phyloP scores from a whole-genome alignment of 2,113 vertebrate species.

The Coturnix japonica region DNA sequence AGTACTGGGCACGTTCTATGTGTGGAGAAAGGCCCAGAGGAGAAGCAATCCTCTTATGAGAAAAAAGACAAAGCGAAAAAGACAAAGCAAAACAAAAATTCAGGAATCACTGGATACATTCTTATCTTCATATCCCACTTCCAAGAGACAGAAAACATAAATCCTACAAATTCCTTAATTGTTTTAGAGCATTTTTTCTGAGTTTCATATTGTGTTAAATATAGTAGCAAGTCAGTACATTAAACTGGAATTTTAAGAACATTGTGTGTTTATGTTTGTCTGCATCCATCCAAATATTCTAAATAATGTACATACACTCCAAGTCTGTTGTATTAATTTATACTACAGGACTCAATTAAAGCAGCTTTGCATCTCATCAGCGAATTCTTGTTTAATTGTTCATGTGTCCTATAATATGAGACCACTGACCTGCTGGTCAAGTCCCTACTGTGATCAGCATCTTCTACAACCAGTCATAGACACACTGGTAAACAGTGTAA shows the following conservation, averaged over 20 bases:
- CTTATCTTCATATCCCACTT: not conserved
- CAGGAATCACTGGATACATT: not conserved
- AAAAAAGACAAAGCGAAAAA: not conserved
- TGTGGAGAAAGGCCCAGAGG: not conserved
- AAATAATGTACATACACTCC: not conserved
- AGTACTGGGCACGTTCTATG: not conserved
- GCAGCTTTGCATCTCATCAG: not conserved
- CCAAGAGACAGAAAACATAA: not conserved
- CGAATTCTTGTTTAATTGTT: not conserved
- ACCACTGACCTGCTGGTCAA: not conserved
- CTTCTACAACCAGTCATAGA: not conserved
- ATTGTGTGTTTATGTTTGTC: not conserved
- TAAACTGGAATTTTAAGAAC: not conserved
- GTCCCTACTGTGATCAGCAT: accelerated
- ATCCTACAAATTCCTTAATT: not conserved
- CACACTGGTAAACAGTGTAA: not conserved
- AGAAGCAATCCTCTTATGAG: not conserved
- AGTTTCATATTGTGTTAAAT: not conserved
- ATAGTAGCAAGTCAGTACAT: not conserved
- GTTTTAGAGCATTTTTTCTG: not conserved
- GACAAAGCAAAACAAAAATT: not conserved
- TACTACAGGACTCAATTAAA: not conserved
- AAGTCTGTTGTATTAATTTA: conserved; percentile 27
- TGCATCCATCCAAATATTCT: not conserved
- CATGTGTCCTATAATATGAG: not conserved